Conservation (phyloP, 1,140 invertebrate genomes). For the Dysdera silvatica region DNA sequence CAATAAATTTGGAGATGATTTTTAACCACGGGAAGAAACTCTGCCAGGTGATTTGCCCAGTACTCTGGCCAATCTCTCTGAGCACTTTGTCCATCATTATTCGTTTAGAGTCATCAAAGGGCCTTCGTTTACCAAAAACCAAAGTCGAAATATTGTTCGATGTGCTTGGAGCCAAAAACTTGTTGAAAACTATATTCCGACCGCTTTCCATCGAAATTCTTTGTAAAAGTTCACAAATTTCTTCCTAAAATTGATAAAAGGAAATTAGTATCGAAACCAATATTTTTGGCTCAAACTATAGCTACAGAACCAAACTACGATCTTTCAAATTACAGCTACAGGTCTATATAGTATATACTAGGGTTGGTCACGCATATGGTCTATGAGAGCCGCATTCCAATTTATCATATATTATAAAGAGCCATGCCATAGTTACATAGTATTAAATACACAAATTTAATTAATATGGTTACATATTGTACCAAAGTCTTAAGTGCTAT, state of each 20-base stretch:
- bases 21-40: slow-evolving; percentile 13
- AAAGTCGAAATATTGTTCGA: slow-evolving; percentile 75
- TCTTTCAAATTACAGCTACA: too few species aligned
- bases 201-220: not conserved
- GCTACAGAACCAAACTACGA: too few species aligned
- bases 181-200: not conserved
- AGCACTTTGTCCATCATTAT: slow-evolving; percentile 59
- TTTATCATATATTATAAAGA: too few species aligned
- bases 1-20: slow-evolving; percentile 8
- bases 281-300: too few species aligned
- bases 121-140: slow-evolving; percentile 64
- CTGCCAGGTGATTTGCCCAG: not conserved
- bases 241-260: slow-evolving; percentile 16
- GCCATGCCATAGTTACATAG: too few species aligned
- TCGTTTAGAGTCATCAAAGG: slow-evolving; percentile 52
- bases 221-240: slow-evolving; percentile 7
- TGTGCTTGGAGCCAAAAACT: slow-evolving; percentile 20
- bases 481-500: too few species aligned
- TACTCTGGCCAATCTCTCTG: slow-evolving; percentile 43
- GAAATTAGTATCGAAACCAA: too few species aligned
- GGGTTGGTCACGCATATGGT: too few species aligned
- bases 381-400: too few species aligned
- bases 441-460: too few species aligned
- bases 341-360: too few species aligned
- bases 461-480: too few species aligned